A percentile compares a stretch with the other conserved stretches of the same genome.
Evolutionary conservation across 2,113 vertebrate species (phyloP).

Genomic region (Barbus barbus): DNA sequence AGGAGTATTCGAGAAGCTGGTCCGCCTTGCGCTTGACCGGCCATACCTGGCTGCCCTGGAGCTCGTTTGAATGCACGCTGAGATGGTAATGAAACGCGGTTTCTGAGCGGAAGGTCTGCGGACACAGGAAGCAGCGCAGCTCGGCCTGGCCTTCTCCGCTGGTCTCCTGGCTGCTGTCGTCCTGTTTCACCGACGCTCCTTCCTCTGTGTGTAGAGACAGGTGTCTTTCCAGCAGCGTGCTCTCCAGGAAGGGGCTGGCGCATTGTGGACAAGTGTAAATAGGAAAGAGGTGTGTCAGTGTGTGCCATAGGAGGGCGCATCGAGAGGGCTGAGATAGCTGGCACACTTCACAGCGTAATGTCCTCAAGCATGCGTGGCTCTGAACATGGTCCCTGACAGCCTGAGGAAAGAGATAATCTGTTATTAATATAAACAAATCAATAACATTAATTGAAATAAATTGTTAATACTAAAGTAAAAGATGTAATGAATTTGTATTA

Average conservation of each 20-base stretch:
- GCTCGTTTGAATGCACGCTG: conserved; percentile 79
- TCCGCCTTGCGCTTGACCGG: conserved; percentile 71
- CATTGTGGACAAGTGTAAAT: conserved; percentile 91
- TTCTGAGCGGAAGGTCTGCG: conserved; percentile 78
- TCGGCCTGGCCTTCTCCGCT: conserved; percentile 57
- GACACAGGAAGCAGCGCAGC: conserved; percentile 73
- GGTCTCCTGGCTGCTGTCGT: conserved; percentile 37
- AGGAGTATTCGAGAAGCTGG: conserved; percentile 61
- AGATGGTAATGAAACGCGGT: conserved; percentile 87
- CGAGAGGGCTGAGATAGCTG: conserved; percentile 83
- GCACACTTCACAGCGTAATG: conserved; percentile 84
- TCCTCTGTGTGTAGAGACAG: conserved; percentile 81
- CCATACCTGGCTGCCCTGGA: conserved; percentile 58
- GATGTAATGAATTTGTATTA: too few species aligned
- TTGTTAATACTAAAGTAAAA: too few species aligned
- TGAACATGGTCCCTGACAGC: conserved; percentile 84
- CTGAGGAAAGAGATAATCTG: conserved; percentile 60
- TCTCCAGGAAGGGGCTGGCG: conserved; percentile 87
- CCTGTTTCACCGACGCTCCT: conserved; percentile 41
- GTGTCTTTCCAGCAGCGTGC: conserved; percentile 86
- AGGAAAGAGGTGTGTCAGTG: conserved; percentile 84
- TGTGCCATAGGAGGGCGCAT: conserved; percentile 92
- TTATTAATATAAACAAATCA: neutral
- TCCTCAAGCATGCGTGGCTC: conserved; percentile 84
- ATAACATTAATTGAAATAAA: too few species aligned